phyloP scores from a whole-genome alignment of 2,797 vertebrate species.

The Triplophysa bombifrons region DNA sequence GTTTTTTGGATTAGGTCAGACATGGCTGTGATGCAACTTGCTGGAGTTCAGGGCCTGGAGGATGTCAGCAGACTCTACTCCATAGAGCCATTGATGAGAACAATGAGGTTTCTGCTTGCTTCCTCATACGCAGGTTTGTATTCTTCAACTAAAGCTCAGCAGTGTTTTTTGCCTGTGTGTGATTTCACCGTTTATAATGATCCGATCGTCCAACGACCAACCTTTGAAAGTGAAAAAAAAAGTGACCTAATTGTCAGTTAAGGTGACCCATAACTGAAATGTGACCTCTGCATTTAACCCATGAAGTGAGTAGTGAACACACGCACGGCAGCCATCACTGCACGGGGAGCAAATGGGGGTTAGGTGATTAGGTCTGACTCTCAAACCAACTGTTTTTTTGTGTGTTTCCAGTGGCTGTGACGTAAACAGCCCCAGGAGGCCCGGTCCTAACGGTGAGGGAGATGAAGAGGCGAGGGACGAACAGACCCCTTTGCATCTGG shows the following conservation, averaged over 20 bases:
- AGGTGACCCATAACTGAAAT: no score
- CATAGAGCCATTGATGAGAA: constrained; percentile 96
- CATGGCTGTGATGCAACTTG: constrained; percentile 95
- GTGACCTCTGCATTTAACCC: no score
- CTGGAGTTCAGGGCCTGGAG: constrained; percentile 90
- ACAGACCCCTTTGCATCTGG: constrained; percentile 93
- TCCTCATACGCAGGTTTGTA: constrained; percentile 95
- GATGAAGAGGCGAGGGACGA: constrained; percentile 95
- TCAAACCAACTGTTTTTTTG: no score
- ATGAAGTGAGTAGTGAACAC: no score
- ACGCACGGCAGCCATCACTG: no score
- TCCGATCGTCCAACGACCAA: neutral
- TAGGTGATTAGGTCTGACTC: no score
- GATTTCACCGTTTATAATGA: neutral
- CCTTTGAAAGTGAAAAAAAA: neutral
- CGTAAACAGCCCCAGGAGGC: constrained; percentile 89
- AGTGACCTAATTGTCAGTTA: no score
- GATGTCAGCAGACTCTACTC: constrained; percentile 92
- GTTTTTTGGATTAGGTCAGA: constrained; percentile 81
- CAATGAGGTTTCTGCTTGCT: constrained; percentile 89
- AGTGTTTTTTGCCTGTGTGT: neutral
- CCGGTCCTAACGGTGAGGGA: constrained; percentile 91
- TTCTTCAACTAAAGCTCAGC: neutral
- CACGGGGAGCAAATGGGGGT: no score
- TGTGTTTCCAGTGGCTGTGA: constrained; percentile 86